Percentiles rank a stretch among this genome's conserved stretches.
Conservation (phyloP, 2,797 vertebrate genomes). For the Fratercula arctica region DNA sequence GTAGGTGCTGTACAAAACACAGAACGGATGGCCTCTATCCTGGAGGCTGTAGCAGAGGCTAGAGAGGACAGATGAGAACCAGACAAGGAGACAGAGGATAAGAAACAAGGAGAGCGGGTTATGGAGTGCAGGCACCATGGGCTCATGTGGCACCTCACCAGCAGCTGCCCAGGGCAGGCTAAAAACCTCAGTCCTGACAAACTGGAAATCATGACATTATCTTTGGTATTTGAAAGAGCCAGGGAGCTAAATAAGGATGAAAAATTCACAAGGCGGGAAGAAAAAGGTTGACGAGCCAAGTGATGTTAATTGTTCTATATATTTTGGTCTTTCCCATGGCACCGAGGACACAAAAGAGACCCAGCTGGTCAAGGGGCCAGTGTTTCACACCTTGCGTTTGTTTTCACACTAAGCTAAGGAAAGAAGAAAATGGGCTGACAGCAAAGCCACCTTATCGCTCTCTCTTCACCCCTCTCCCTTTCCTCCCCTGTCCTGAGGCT, state of each 20-base stretch:
- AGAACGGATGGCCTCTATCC: accelerated
- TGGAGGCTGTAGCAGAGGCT: background rate
- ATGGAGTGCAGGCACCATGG: background rate
- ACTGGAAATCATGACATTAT: background rate
- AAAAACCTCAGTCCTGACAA: background rate
- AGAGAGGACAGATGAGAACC: background rate
- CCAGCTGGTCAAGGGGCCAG: background rate
- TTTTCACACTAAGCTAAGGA: background rate
- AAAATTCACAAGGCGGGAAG: background rate
- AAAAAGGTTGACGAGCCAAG: background rate
- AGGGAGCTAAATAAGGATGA: constrained; percentile 45
- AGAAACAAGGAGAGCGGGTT: background rate
- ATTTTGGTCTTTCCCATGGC: background rate
- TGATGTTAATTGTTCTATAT: background rate
- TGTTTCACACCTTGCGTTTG: background rate
- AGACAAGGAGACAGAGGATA: background rate
- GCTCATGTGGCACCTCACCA: background rate
- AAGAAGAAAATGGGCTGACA: background rate
- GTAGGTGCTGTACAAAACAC: background rate
- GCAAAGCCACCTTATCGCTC: background rate
- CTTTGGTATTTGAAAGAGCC: background rate
- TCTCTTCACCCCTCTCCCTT: background rate
- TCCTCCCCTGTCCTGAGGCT: background rate
- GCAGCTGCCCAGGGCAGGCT: background rate
- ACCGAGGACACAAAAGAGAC: background rate